A percentile compares a stretch with the other conserved stretches of the same genome.
These are phyloP conservation scores for Apamea anceps DNA, from an alignment of 2,888 invertebrate genomes.

Conservation along the genomic window DNA sequence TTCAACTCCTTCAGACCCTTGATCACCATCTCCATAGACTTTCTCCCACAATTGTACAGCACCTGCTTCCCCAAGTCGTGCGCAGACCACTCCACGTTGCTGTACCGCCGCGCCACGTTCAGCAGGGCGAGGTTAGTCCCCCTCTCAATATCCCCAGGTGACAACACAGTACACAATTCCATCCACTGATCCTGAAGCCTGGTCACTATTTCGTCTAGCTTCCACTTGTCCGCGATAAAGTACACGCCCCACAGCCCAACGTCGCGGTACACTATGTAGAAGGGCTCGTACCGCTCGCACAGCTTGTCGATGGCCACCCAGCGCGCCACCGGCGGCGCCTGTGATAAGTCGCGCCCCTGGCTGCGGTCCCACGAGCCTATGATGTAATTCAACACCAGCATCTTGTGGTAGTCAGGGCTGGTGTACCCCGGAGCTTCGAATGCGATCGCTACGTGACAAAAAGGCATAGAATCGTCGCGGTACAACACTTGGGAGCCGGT, in stretches of 20 bases:
- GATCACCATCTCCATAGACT: constrained; percentile 62
- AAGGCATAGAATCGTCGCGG: constrained; percentile 83
- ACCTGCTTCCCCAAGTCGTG: constrained; percentile 81
- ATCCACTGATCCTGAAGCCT: constrained; percentile 83
- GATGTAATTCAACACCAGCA: constrained; percentile 79
- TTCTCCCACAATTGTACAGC: constrained; percentile 74
- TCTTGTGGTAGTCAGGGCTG: constrained; percentile 76
- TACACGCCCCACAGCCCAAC: constrained; percentile 88
- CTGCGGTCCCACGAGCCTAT: constrained; percentile 83
- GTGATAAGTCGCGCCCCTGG: constrained; percentile 74
- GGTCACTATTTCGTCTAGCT: constrained; percentile 80
- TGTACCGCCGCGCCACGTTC: constrained; percentile 72
- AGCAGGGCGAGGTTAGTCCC: constrained; percentile 78
- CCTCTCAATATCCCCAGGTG: constrained; percentile 74
- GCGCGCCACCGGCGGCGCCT: constrained; percentile 75
- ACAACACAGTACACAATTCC: constrained; percentile 77
- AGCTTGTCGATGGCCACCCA: constrained; percentile 73
- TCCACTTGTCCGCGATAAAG: constrained; percentile 76
- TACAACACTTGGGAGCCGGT: constrained; percentile 71
- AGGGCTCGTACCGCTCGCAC: constrained; percentile 83
- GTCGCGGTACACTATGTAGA: constrained; percentile 83
- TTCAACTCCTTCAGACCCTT: constrained; percentile 44
- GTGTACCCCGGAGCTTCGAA: constrained; percentile 84
- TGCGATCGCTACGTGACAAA: constrained; percentile 84
- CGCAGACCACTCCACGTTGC: constrained; percentile 76